A percentile compares a stretch with the other conserved stretches of the same genome.
These are phyloP conservation scores for Dermatemys mawii DNA, from an alignment of 2,113 vertebrate genomes.

Conservation along the genomic window DNA sequence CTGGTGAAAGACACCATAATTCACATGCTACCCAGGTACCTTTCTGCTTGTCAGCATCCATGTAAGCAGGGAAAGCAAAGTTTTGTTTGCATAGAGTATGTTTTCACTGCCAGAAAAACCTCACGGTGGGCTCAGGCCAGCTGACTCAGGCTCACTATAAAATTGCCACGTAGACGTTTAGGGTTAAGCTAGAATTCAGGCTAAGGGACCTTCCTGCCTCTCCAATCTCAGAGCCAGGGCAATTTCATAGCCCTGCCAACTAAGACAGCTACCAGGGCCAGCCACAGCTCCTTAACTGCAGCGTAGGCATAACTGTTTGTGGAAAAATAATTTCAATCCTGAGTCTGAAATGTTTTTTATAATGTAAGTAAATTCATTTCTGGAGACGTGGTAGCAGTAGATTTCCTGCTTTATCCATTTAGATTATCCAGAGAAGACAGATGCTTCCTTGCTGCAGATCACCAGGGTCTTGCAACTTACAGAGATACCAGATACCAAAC, in stretches of 20 bases:
- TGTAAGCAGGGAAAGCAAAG: neutral
- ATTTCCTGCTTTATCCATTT: neutral
- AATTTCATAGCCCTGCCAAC: too few relatives aligned
- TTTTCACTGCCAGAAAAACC: neutral
- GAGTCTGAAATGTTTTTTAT: neutral
- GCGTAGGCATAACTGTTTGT: neutral
- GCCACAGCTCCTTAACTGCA: neutral
- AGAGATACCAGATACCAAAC: neutral
- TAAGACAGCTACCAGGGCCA: neutral
- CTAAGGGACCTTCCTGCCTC: neutral
- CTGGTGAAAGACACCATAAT: neutral
- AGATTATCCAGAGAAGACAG: conserved; percentile 5
- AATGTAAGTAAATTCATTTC: rapidly evolving
- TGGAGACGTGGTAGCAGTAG: neutral
- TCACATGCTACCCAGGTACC: conserved; percentile 13
- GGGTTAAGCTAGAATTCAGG: neutral
- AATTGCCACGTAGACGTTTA: neutral
- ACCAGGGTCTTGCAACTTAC: neutral
- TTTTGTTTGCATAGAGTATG: neutral
- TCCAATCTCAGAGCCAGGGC: neutral
- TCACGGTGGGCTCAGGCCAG: neutral
- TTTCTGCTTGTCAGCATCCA: neutral
- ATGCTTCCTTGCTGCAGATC: neutral
- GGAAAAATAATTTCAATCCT: neutral
- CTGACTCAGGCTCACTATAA: neutral